Conservation (phyloP, 2,797 vertebrate genomes). For the Chrosomus eos region DNA sequence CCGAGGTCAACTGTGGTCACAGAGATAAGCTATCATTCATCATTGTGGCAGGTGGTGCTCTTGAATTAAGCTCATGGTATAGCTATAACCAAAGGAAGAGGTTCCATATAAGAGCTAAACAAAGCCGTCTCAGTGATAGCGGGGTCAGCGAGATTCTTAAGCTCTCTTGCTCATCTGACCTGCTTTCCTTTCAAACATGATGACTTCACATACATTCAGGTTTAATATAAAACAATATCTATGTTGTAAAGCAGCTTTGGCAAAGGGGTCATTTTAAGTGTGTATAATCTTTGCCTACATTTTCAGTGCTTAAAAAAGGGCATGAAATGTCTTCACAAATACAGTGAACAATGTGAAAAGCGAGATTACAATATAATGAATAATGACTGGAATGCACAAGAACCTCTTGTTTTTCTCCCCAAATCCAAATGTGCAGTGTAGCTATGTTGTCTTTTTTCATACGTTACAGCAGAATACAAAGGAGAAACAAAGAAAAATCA, state of each 20-base stretch:
- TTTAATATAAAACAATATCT: constrained; percentile 8
- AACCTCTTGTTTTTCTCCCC: background rate
- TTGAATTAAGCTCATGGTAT: constrained; percentile 37
- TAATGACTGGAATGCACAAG: background rate
- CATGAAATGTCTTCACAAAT: constrained; percentile 2
- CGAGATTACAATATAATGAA: no score
- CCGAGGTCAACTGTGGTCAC: constrained; percentile 40
- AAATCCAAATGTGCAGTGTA: background rate
- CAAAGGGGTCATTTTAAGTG: constrained; percentile 18
- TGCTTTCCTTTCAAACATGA: constrained; percentile 27
- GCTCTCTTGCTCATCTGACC: constrained; percentile 39
- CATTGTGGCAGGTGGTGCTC: constrained; percentile 38
- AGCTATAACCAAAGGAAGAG: constrained; percentile 43
- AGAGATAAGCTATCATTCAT: constrained; percentile 51
- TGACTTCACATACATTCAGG: constrained; percentile 33
- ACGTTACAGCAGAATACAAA: background rate
- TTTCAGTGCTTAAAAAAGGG: background rate
- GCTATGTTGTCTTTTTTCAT: background rate
- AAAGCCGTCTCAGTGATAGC: constrained; percentile 24
- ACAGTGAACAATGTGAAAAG: background rate
- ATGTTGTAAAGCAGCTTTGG: constrained; percentile 10
- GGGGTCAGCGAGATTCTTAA: constrained; percentile 16
- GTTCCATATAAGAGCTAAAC: constrained; percentile 17
- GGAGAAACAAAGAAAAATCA: background rate
- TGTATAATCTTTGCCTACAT: background rate